Base-by-base conservation (phyloP, 2,888 invertebrate species). In the Chirona hameri region DNA sequence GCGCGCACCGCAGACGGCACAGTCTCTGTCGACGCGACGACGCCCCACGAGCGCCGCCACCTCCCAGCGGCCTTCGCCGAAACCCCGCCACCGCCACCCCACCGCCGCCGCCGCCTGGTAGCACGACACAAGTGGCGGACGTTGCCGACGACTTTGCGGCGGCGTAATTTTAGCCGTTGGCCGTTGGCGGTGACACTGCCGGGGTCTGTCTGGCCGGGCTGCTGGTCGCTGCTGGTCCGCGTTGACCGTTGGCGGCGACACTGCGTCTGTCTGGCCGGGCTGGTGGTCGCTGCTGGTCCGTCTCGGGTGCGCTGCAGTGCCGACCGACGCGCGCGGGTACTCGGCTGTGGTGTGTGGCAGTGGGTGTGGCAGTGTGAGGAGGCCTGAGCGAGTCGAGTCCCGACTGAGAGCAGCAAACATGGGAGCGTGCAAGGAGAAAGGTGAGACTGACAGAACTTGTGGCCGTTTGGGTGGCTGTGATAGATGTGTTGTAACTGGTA, bases 391-490 rank as follows among this genome's bases (percentile, higher is more conserved):
- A 10, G 60, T 21, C 57, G 57, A 21, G 39, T 39, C 39, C 65
- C 3, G 29, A 27, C 27, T 7, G 12, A 5, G 4, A 3, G 15
- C 72, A 18, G 72, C 72, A 72, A 27, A 10, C 31, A 72, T 72
- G 72, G 72, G 72, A 14, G 72, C 31, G 31, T 72, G 72, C 72
- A 72, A 15, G 31, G 72, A 72, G 72, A 72, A 72, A 72, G 72
- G 72, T 72, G 72, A 72, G 72, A n/a, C 60, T 12, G 60, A 60
- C 24, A 24, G 60, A 18, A 18, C 7, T 18, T 52, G 52, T 39
- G 39, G 39, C 7, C 4, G 39, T 39, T 39, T 39, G 39, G 2
- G 39, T 39, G 39, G 39, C 39, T 39, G 39, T 39, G 39, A 39
- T 39, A 39, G 39, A 2, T 5, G 4, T 39, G 39, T 2, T 39